A percentile compares a stretch with the other conserved stretches of the same genome.
Conservation (phyloP, 1,140 invertebrate species). For the Thalassaphorura encarpata region DNA sequence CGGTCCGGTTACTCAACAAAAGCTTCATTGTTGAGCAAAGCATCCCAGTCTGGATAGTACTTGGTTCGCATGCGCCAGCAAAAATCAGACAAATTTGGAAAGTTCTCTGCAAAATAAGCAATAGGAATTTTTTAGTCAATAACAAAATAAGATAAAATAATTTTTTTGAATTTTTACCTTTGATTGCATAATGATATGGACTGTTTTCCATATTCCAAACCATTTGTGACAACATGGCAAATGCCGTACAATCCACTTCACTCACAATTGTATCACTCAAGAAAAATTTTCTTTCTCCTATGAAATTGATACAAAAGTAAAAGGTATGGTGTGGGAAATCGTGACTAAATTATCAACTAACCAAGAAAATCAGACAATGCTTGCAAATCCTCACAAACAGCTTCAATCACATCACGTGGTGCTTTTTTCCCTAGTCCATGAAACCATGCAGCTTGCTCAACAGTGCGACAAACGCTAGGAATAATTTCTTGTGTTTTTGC, state of each 20-base stretch:
- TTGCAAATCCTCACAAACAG: constrained; percentile 10
- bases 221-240: constrained; percentile 40
- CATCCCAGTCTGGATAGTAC: constrained; percentile 32
- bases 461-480: not conserved
- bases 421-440: constrained; percentile 26
- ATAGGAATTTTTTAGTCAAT: not conserved
- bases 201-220: constrained; percentile 38
- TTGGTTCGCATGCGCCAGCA: constrained; percentile 34
- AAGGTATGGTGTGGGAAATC: too few species aligned
- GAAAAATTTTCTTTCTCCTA: constrained; percentile 38
- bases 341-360: not conserved
- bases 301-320: not conserved
- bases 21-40: constrained; percentile 20
- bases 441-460: constrained; percentile 24
- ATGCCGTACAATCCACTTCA: constrained; percentile 41
- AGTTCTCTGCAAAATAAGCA: constrained; percentile 30
- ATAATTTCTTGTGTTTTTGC: constrained; percentile 11
- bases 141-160: not conserved
- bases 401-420: constrained; percentile 13
- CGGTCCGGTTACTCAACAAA: constrained; percentile 1
- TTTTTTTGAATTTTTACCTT: constrained; percentile 17
- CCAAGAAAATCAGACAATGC: constrained; percentile 19
- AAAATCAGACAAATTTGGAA: constrained; percentile 33
- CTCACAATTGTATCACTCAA: constrained; percentile 35
- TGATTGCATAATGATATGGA: constrained; percentile 30